A percentile compares a stretch with the other conserved stretches of the same genome.
These are phyloP conservation scores for Cherax quadricarinatus DNA, from an alignment of 1,140 invertebrate genomes.

Conservation along the genomic window DNA sequence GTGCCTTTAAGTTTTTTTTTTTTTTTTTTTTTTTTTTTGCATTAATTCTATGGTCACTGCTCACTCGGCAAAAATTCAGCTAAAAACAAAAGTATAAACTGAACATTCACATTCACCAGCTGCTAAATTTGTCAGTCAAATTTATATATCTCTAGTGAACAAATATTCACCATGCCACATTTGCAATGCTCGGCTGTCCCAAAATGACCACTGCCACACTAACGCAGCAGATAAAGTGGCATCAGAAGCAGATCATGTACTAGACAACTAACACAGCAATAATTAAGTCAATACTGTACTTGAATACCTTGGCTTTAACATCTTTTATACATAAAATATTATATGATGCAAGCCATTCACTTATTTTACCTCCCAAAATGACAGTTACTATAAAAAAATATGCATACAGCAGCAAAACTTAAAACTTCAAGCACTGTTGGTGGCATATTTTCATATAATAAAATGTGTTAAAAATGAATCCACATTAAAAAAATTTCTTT, in stretches of 20 bases:
- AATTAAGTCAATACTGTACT: constrained; percentile 50
- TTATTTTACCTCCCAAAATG: neutral
- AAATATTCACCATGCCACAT: constrained; percentile 50
- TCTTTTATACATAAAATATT: neutral
- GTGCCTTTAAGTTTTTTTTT: constrained; percentile 9
- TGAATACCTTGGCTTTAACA: constrained; percentile 43
- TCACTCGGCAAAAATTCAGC: constrained; percentile 13
- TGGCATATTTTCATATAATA: neutral
- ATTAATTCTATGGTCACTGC: constrained; percentile 30
- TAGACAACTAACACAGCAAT: neutral
- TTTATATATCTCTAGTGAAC: constrained; percentile 11
- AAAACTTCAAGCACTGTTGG: neutral
- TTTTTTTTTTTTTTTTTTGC: neutral
- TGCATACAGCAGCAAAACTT: neutral
- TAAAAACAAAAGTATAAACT: neutral
- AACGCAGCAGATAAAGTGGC: constrained; percentile 50
- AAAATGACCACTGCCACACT: constrained; percentile 54
- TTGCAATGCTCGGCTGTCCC: constrained; percentile 49
- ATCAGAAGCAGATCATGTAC: constrained; percentile 64
- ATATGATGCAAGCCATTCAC: neutral
- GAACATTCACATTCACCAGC: constrained; percentile 26
- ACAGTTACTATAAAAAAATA: neutral
- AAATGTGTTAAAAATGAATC: neutral
- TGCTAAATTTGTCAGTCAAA: constrained; percentile 17
- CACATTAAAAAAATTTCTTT: neutral